phyloP scores from a whole-genome alignment of 2,888 invertebrate genomes.

The Sceliomorpha sp. region DNA sequence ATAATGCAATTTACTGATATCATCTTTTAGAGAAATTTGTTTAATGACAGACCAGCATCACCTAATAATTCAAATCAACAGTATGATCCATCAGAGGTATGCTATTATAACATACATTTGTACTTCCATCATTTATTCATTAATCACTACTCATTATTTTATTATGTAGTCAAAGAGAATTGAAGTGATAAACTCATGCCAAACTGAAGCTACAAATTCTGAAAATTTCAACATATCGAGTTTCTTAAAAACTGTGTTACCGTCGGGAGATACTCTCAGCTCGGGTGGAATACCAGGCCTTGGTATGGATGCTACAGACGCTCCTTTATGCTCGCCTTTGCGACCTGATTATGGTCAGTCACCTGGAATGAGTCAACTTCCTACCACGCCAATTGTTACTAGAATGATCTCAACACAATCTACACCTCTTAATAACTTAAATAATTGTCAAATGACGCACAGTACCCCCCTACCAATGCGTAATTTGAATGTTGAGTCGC shows the following conservation, averaged over 20 bases:
- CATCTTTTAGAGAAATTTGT: slow-evolving; percentile 74
- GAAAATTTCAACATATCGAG: slow-evolving; percentile 82
- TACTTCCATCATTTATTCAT: too few relatives aligned
- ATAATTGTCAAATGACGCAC: slow-evolving; percentile 71
- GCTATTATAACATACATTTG: slow-evolving; percentile 4
- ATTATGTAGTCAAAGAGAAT: slow-evolving; percentile 81
- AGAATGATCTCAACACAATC: slow-evolving; percentile 62
- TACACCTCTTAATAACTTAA: slow-evolving; percentile 59
- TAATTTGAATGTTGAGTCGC: slow-evolving; percentile 70
- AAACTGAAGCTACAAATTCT: slow-evolving; percentile 72
- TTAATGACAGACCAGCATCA: slow-evolving; percentile 71
- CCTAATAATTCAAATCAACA: slow-evolving; percentile 68
- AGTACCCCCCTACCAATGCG: slow-evolving; percentile 72
- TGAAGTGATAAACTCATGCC: slow-evolving; percentile 83
- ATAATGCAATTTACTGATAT: too few relatives aligned
- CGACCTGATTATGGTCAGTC: slow-evolving; percentile 78
- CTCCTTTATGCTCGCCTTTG: slow-evolving; percentile 62
- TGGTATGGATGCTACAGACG: slow-evolving; percentile 71
- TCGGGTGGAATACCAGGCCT: slow-evolving; percentile 74
- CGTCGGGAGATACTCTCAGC: slow-evolving; percentile 78
- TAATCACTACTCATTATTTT: too few relatives aligned
- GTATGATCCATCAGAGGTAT: slow-evolving; percentile 75
- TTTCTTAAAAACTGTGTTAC: slow-evolving; percentile 83
- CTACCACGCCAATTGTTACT: slow-evolving; percentile 66
- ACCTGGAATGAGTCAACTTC: slow-evolving; percentile 79